Evolutionary conservation across 2,797 vertebrate species (phyloP).

Genomic region (Gastrophryne carolinensis): DNA sequence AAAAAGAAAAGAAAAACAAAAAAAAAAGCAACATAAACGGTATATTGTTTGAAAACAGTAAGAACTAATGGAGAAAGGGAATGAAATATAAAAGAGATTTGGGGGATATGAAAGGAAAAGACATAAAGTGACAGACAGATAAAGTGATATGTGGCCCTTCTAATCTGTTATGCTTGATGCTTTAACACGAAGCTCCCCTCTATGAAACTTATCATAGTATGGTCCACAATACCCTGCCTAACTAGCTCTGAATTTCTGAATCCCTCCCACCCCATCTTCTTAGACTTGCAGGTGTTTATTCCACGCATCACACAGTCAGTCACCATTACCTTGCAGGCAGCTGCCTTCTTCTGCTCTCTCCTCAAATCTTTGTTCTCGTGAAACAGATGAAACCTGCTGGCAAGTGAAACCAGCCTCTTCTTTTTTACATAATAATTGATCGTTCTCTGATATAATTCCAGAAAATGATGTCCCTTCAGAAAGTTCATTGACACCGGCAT

Average conservation of each 20-base stretch:
- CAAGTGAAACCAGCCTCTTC: neutral
- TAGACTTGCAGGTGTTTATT: neutral
- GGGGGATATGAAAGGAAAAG: neutral
- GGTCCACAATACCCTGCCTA: slow-evolving; percentile 12
- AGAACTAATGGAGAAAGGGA: neutral
- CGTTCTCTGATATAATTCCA: neutral
- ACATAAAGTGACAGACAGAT: neutral
- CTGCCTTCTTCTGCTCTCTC: slow-evolving; percentile 22
- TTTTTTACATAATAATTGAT: slow-evolving; percentile 1
- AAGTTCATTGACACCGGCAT: slow-evolving; percentile 11
- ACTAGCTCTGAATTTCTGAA: slow-evolving; percentile 5
- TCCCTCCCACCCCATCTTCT: neutral
- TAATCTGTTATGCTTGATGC: neutral
- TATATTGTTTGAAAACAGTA: slow-evolving; percentile 8
- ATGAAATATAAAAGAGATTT: slow-evolving; percentile 1
- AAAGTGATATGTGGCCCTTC: slow-evolving; percentile 2
- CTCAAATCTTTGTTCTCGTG: slow-evolving; percentile 38
- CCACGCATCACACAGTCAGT: slow-evolving; percentile 11
- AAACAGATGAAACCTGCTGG: slow-evolving; percentile 37
- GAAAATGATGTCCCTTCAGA: slow-evolving; percentile 13
- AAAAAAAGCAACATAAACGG: neutral
- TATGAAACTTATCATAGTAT: neutral
- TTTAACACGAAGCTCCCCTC: neutral
- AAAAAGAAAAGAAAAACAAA: slow-evolving; percentile 16
- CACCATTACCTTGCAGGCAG: neutral